A percentile compares a stretch with the other conserved stretches of the same genome.
These are phyloP conservation scores for Melozone crissalis DNA, from an alignment of 2,113 vertebrate species.

Conservation along the genomic window DNA sequence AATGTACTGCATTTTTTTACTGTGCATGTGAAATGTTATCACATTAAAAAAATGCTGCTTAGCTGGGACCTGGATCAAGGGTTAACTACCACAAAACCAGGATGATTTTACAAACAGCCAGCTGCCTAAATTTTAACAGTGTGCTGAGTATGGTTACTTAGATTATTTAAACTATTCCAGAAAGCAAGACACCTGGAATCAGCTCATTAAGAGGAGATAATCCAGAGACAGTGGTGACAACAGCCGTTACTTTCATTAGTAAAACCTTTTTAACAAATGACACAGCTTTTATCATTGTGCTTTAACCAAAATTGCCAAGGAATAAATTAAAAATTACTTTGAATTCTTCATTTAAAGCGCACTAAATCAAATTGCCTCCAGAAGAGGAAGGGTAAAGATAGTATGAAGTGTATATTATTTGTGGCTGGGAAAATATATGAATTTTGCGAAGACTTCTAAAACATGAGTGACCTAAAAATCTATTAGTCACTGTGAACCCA, in stretches of 20 bases:
- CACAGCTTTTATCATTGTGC: background rate
- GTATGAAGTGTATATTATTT: background rate
- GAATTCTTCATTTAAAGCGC: background rate
- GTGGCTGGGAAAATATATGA: background rate
- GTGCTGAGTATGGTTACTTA: background rate
- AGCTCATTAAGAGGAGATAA: background rate
- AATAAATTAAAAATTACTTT: background rate
- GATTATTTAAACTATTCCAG: background rate
- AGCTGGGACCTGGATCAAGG: background rate
- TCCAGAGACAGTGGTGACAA: background rate
- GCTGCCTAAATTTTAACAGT: constrained; percentile 7
- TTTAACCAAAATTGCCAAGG: background rate
- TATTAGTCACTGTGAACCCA: background rate
- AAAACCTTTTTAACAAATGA: background rate
- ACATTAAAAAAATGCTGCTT: background rate
- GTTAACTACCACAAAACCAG: background rate
- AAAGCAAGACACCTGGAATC: background rate
- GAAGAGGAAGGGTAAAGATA: background rate
- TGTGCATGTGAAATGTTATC: background rate
- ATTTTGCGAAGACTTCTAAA: background rate
- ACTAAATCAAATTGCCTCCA: background rate
- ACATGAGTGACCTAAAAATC: background rate
- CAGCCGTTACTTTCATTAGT: background rate
- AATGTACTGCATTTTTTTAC: background rate
- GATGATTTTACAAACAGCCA: background rate